Evolutionary conservation across 2,888 invertebrate species (phyloP).

Genomic region (Andrena hattorfiana): DNA sequence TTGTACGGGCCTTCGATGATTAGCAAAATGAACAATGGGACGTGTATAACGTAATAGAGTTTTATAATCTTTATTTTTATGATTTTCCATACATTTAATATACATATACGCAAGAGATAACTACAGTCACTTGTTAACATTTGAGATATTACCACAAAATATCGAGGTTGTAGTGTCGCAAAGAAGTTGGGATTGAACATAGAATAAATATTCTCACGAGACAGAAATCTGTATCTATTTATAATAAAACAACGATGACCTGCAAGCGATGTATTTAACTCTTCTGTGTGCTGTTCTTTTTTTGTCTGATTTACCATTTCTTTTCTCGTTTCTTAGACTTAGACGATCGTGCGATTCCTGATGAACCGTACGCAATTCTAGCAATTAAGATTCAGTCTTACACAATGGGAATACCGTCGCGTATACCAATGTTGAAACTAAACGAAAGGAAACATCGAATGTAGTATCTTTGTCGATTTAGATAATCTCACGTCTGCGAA

Average conservation of each 20-base stretch:
- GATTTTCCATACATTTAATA: conserved; percentile 77
- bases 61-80: conserved; percentile 78
- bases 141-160: conserved; percentile 69
- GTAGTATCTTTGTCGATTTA: conserved; percentile 14
- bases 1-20: conserved; percentile 15
- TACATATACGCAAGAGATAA: conserved; percentile 76
- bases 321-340: conserved; percentile 8
- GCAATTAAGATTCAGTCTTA: conserved; percentile 67
- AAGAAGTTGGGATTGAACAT: conserved; percentile 61
- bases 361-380: conserved; percentile 46
- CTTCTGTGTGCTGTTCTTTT: neutral
- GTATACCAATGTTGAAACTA: conserved; percentile 23
- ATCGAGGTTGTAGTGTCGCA: conserved; percentile 73
- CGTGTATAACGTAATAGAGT: conserved; percentile 64
- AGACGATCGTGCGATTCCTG: conserved; percentile 22
- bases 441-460: conserved; percentile 6
- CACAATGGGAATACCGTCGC: conserved; percentile 39
- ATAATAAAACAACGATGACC: conserved; percentile 51
- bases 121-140: conserved; percentile 63
- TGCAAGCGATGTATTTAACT: conserved; percentile 43
- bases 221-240: conserved; percentile 46
- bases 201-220: conserved; percentile 66
- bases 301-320: neutral
- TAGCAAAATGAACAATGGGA: conserved; percentile 37
- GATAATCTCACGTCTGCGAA: neutral